Conservation (phyloP, 2,797 vertebrate species). For the Enteromius anoplus region DNA sequence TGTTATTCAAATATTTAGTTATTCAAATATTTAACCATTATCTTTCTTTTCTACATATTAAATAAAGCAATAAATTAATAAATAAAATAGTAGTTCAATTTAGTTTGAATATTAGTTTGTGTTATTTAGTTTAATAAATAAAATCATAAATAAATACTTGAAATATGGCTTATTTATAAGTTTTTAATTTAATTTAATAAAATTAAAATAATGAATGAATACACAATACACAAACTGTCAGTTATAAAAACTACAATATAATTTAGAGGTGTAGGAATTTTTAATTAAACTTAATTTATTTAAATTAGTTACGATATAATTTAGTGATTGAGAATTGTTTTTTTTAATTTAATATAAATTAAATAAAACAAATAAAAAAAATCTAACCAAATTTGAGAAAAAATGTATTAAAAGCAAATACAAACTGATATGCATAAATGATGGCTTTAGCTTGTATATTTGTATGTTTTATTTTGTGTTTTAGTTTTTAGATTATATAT, state of each 20-base stretch:
- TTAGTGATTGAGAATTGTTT: not conserved
- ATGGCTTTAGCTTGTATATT: not conserved
- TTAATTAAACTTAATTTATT: too few relatives aligned
- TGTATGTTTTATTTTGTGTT: not conserved
- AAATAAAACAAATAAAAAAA: not conserved
- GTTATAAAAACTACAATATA: not conserved
- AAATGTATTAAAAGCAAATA: too few relatives aligned
- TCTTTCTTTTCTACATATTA: not conserved
- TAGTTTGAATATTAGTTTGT: not conserved
- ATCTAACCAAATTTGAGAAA: not conserved
- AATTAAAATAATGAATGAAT: not conserved
- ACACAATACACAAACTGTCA: not conserved
- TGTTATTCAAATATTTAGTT: too few relatives aligned
- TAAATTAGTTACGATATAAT: not conserved
- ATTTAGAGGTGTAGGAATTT: not conserved
- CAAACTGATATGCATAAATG: not conserved
- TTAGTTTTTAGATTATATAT: too few relatives aligned
- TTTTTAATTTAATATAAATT: too few relatives aligned
- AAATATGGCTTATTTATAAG: not conserved
- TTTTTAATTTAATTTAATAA: not conserved
- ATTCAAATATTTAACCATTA: too few relatives aligned
- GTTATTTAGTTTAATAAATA: not conserved
- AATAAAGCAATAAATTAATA: not conserved
- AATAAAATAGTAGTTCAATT: not conserved
- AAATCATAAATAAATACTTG: not conserved